A percentile compares a stretch with the other conserved stretches of the same genome.
These are phyloP conservation scores for Osmoderma eremita DNA, from an alignment of 2,888 invertebrate species.

Conservation along the genomic window DNA sequence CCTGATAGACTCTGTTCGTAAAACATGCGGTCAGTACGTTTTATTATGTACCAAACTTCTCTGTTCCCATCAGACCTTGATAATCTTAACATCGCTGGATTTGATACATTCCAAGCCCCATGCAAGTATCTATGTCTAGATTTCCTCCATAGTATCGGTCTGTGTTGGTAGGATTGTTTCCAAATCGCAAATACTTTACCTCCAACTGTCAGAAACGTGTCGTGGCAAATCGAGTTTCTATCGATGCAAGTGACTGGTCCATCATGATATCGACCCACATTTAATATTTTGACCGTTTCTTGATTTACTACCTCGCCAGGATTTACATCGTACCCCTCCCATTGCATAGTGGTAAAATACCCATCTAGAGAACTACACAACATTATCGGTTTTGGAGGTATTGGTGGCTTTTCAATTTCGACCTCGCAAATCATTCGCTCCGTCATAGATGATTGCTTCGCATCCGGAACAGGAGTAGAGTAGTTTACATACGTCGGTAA, in stretches of 20 bases:
- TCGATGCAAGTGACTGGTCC: slow-evolving; percentile 72
- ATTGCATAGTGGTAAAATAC: slow-evolving; percentile 59
- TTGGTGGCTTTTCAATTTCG: slow-evolving; percentile 32
- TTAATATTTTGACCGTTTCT: slow-evolving; percentile 65
- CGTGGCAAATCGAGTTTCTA: slow-evolving; percentile 10
- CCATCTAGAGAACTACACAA: slow-evolving; percentile 57
- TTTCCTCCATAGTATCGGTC: slow-evolving; percentile 76
- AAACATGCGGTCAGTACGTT: slow-evolving; percentile 75
- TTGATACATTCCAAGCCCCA: slow-evolving; percentile 79
- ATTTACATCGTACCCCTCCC: slow-evolving; percentile 74
- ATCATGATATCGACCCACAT: slow-evolving; percentile 72
- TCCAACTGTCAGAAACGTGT: slow-evolving; percentile 61
- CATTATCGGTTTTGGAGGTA: slow-evolving; percentile 45
- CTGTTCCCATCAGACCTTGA: slow-evolving; percentile 78
- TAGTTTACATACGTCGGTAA: slow-evolving; percentile 57
- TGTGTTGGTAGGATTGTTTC: slow-evolving; percentile 68
- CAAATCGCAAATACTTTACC: slow-evolving; percentile 60
- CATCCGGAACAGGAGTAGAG: slow-evolving; percentile 53
- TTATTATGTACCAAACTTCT: slow-evolving; percentile 84
- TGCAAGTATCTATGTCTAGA: slow-evolving; percentile 69
- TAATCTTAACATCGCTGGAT: slow-evolving; percentile 72
- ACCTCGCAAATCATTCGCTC: slow-evolving; percentile 47
- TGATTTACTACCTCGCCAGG: slow-evolving; percentile 70
- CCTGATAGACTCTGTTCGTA: slow-evolving; percentile 75
- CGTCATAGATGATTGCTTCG: slow-evolving; percentile 55